Percentiles rank a stretch among this genome's conserved stretches.
Evolutionary conservation across 2,888 invertebrate genomes (phyloP).

Genomic region (Heliconius cydno): DNA sequence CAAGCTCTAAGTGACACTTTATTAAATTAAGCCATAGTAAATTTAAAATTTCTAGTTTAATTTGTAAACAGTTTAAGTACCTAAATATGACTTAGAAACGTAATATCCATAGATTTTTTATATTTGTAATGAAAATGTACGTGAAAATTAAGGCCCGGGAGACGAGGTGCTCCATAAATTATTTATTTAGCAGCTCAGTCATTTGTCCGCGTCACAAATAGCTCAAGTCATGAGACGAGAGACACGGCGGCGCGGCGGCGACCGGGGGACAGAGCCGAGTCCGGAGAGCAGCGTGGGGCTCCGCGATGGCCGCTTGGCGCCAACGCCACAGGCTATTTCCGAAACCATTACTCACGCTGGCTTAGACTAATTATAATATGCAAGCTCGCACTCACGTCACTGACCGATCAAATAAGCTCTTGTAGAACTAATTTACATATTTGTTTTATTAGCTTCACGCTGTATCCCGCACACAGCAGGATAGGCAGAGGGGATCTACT

Average conservation of each 20-base stretch:
- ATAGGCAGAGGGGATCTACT: too few relatives aligned
- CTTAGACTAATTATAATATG: slow-evolving; percentile 82
- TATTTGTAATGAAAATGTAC: slow-evolving; percentile 17
- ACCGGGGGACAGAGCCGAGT: slow-evolving; percentile 29
- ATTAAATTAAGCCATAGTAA: not conserved
- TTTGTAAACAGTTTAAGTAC: not conserved
- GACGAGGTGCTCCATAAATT: slow-evolving; percentile 61
- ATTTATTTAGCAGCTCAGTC: slow-evolving; percentile 54
- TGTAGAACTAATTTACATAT: slow-evolving; percentile 43
- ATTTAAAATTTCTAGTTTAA: not conserved
- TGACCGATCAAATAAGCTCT: slow-evolving; percentile 58
- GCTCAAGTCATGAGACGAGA: slow-evolving; percentile 76
- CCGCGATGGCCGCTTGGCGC: slow-evolving; percentile 74
- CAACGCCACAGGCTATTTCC: slow-evolving; percentile 80
- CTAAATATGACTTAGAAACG: not conserved
- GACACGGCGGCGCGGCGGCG: slow-evolving; percentile 62
- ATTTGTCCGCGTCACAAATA: slow-evolving; percentile 56
- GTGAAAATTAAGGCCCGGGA: slow-evolving; percentile 30
- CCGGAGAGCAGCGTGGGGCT: slow-evolving; percentile 49
- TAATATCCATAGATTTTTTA: not conserved
- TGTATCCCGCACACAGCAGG: too few relatives aligned
- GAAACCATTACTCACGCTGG: slow-evolving; percentile 81
- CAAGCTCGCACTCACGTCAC: slow-evolving; percentile 68
- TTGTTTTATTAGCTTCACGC: too few relatives aligned
- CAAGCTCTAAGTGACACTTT: not conserved